Percentiles rank a stretch among this genome's conserved stretches.
These are phyloP conservation scores for Nipponia nippon DNA, from an alignment of 2,113 vertebrate genomes.

Conservation along the genomic window DNA sequence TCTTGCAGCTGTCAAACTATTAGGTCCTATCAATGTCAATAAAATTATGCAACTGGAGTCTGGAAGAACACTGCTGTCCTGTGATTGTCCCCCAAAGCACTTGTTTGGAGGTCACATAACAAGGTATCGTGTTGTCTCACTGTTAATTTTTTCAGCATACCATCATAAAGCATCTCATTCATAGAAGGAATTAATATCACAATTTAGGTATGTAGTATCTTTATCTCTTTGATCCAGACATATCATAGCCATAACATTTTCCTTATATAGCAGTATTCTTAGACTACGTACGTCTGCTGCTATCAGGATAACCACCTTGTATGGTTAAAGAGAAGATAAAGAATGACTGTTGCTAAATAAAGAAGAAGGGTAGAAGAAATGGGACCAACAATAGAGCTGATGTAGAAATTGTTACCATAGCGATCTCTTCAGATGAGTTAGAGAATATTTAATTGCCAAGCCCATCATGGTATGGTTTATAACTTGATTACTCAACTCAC, in stretches of 20 bases:
- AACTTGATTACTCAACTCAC: conserved; percentile 43
- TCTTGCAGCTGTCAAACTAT: neutral
- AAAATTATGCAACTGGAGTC: neutral
- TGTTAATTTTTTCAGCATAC: neutral
- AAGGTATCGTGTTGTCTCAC: neutral
- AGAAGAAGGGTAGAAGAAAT: neutral
- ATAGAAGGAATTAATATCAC: neutral
- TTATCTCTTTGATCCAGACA: neutral
- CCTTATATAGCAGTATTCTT: neutral
- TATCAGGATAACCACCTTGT: neutral
- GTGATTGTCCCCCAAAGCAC: neutral
- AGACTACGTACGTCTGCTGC: neutral
- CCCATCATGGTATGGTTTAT: conserved; percentile 23
- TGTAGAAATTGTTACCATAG: conserved; percentile 36
- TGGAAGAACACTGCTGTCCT: neutral
- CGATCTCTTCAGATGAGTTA: conserved; percentile 35
- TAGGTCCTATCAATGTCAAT: neutral
- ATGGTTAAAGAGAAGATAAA: neutral
- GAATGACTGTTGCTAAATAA: conserved; percentile 6
- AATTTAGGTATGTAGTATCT: neutral
- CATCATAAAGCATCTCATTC: neutral
- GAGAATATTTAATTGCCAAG: conserved; percentile 37
- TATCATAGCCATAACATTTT: neutral
- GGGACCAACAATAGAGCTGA: neutral
- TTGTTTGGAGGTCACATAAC: neutral